A percentile compares a stretch with the other conserved stretches of the same genome.
Evolutionary conservation across 1,140 invertebrate species (phyloP).

Genomic region (Euborellia annulipes): DNA sequence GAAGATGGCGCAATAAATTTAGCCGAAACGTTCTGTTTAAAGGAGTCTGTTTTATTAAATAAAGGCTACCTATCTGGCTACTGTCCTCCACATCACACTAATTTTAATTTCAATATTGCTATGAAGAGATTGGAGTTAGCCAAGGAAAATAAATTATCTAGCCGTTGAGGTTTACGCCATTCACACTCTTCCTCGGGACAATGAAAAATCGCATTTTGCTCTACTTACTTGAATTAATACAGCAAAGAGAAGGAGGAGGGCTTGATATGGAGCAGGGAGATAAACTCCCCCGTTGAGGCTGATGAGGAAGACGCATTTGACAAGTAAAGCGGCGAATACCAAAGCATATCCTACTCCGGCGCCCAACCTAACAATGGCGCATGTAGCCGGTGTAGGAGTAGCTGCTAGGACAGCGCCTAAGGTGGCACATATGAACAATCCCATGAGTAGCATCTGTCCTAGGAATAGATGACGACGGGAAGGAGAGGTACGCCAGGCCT

Average conservation of each 20-base stretch:
- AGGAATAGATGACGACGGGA: constrained; percentile 75
- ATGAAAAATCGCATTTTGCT: too few relatives aligned
- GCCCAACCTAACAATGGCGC: constrained; percentile 67
- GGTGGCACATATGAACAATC: constrained; percentile 67
- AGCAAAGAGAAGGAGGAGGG: constrained; percentile 74
- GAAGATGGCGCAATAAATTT: too few relatives aligned
- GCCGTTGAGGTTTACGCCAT: too few relatives aligned
- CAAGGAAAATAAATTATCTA: too few relatives aligned
- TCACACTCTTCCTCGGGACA: too few relatives aligned
- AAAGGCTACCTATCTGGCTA: too few relatives aligned
- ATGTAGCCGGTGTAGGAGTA: constrained; percentile 62
- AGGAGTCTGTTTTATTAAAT: too few relatives aligned
- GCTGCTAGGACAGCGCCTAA: constrained; percentile 63
- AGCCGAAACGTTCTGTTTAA: too few relatives aligned
- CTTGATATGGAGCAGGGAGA: constrained; percentile 78
- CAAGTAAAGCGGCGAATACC: constrained; percentile 80
- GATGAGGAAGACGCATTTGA: constrained; percentile 86
- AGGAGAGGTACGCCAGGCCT: constrained; percentile 65
- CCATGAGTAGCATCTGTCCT: constrained; percentile 77
- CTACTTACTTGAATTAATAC: constrained; percentile 56
- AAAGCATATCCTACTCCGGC: constrained; percentile 74
- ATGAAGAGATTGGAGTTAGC: too few relatives aligned
- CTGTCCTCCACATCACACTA: too few relatives aligned
- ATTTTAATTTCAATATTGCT: too few relatives aligned
- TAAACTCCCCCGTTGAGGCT: constrained; percentile 83